Conservation (phyloP, 2,113 vertebrate species). For the Chamaetylas fuelleborni region DNA sequence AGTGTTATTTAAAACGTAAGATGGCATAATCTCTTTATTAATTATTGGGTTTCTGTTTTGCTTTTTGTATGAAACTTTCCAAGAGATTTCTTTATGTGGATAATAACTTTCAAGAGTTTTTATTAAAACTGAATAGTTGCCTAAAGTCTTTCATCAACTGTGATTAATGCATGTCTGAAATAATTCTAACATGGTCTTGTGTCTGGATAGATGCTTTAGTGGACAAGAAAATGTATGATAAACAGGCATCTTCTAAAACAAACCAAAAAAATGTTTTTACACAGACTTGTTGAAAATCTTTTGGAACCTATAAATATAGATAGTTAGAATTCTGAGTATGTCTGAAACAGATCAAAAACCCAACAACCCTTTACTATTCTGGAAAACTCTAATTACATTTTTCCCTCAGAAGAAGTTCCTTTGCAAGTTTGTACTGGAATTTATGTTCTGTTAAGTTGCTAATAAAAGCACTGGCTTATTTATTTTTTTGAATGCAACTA, state of each 20-base stretch:
- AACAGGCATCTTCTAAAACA: conserved; percentile 28
- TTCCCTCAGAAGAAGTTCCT: conserved; percentile 42
- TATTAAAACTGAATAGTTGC: conserved; percentile 60
- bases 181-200: conserved; percentile 33
- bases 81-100: conserved; percentile 48
- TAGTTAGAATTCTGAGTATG: conserved; percentile 2
- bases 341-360: conserved; percentile 2
- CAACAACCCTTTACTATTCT: conserved; percentile 8
- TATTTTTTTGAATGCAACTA: neutral
- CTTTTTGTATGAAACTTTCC: conserved; percentile 34
- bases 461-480: neutral
- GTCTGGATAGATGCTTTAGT: conserved; percentile 36
- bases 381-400: conserved; percentile 29
- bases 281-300: conserved; percentile 48
- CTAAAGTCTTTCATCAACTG: conserved; percentile 54
- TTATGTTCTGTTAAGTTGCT: conserved; percentile 35
- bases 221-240: conserved; percentile 35
- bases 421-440: conserved; percentile 43
- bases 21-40: conserved; percentile 47
- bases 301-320: conserved; percentile 32
- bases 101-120: conserved; percentile 56
- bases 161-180: conserved; percentile 49
- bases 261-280: neutral
- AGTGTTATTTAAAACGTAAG: conserved; percentile 22
- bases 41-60: conserved; percentile 34